Percentiles rank a stretch among this genome's conserved stretches.
These are phyloP conservation scores for Zaprionus ghesquierei DNA, from an alignment of 1,140 invertebrate genomes.

Conservation along the genomic window DNA sequence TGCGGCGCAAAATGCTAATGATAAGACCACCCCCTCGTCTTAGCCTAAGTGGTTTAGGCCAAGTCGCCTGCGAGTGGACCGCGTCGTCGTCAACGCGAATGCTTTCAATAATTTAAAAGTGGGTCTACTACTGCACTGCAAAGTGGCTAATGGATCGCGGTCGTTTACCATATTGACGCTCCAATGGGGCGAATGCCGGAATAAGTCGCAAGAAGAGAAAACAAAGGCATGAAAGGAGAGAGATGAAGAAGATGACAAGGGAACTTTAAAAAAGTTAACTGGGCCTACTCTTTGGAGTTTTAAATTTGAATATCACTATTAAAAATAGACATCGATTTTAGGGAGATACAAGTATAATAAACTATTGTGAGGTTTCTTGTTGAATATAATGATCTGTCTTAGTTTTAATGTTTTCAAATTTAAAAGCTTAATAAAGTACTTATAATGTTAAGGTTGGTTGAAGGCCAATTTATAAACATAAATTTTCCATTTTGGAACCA, in stretches of 20 bases:
- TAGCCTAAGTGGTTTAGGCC: conserved; percentile 28
- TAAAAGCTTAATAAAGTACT: too few relatives aligned
- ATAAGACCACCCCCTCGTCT: conserved; percentile 20
- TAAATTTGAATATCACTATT: too few relatives aligned
- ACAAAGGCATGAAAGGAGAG: background rate
- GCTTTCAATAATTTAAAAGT: conserved; percentile 55
- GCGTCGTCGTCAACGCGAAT: conserved; percentile 16
- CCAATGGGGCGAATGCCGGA: conserved; percentile 9
- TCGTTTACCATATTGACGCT: conserved; percentile 25
- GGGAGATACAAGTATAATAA: too few relatives aligned
- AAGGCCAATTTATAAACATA: too few relatives aligned
- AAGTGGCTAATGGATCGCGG: conserved; percentile 29
- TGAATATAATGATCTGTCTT: too few relatives aligned
- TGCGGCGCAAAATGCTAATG: conserved; percentile 58
- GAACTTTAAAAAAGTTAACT: background rate
- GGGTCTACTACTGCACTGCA: conserved; percentile 17
- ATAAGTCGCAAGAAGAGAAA: conserved; percentile 1
- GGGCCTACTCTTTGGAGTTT: background rate
- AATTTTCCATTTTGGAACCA: too few relatives aligned
- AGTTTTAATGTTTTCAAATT: too few relatives aligned
- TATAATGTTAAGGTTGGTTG: too few relatives aligned
- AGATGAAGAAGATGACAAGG: background rate
- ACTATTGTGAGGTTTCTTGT: too few relatives aligned
- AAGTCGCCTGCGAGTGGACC: conserved; percentile 17
- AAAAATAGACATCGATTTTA: too few relatives aligned